A percentile compares a stretch with the other conserved stretches of the same genome.
phyloP scores from a whole-genome alignment of 2,888 invertebrate species.

The Saturnia japonica region DNA sequence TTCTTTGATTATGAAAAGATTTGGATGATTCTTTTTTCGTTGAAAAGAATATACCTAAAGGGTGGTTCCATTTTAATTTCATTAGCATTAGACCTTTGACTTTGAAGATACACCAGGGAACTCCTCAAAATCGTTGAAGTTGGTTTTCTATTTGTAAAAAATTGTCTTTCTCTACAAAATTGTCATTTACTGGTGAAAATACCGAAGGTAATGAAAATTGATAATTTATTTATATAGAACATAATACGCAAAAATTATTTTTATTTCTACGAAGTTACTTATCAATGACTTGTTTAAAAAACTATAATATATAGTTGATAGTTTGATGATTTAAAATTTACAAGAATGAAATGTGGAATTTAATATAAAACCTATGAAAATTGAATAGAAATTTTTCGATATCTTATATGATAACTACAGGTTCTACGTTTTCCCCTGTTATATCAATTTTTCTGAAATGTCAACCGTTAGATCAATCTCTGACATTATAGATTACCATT shows the following conservation, averaged over 20 bases:
- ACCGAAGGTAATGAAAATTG: not conserved
- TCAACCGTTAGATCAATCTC: conserved; percentile 25
- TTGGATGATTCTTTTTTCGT: too few relatives aligned
- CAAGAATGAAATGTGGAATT: not conserved
- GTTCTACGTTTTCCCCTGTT: conserved; percentile 8
- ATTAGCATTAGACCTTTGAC: too few relatives aligned
- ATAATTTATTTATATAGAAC: not conserved
- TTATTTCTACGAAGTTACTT: too few relatives aligned
- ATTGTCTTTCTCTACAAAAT: not conserved
- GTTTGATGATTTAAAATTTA: not conserved
- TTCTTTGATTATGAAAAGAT: too few relatives aligned
- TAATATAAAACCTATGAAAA: not conserved
- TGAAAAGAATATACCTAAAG: too few relatives aligned
- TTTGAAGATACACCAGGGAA: too few relatives aligned
- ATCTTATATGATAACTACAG: not conserved
- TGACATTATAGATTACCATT: conserved; percentile 32
- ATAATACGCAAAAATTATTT: too few relatives aligned
- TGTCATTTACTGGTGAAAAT: not conserved
- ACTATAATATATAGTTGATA: not conserved
- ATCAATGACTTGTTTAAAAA: too few relatives aligned
- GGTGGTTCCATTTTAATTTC: too few relatives aligned
- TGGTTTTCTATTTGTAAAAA: too few relatives aligned
- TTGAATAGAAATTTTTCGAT: not conserved
- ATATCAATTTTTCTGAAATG: conserved; percentile 30
- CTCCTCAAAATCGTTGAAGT: too few relatives aligned